phyloP scores from a whole-genome alignment of 2,888 invertebrate genomes.

The Drosophila engyochracea region DNA sequence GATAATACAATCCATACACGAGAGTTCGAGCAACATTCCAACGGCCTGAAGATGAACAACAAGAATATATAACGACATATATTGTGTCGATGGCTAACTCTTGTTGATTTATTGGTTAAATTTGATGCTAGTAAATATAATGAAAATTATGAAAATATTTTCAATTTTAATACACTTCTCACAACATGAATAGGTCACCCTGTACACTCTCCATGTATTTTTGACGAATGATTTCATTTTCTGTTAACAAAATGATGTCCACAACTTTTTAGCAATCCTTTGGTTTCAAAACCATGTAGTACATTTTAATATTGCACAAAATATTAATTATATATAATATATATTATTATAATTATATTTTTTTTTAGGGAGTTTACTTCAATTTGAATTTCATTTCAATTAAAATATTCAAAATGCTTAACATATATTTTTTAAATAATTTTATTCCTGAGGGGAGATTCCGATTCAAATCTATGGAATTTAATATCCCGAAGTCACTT shows the following conservation, averaged over 20 bases:
- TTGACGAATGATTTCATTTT: background rate
- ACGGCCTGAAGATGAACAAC: slow-evolving; percentile 25
- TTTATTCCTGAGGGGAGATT: background rate
- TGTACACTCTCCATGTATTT: background rate
- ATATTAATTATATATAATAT: background rate
- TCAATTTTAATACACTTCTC: background rate
- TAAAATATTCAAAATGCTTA: background rate
- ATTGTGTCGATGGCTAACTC: background rate
- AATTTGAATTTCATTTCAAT: background rate
- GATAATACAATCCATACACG: slow-evolving; percentile 27
- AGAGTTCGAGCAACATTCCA: slow-evolving; percentile 23
- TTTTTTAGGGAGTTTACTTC: background rate
- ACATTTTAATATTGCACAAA: background rate
- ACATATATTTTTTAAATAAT: background rate
- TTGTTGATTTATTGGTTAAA: background rate
- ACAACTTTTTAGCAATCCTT: background rate
- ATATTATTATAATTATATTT: background rate
- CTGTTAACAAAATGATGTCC: background rate
- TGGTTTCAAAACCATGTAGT: background rate
- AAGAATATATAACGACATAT: slow-evolving; percentile 5
- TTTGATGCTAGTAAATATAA: background rate
- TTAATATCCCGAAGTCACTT: background rate
- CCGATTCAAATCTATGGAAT: background rate
- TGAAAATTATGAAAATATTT: background rate
- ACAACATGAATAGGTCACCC: background rate